Evolutionary conservation across 2,113 vertebrate genomes (phyloP), one percentile per base, ranked within the genome.

Genomic region (Sceloporus tristichus): DNA sequence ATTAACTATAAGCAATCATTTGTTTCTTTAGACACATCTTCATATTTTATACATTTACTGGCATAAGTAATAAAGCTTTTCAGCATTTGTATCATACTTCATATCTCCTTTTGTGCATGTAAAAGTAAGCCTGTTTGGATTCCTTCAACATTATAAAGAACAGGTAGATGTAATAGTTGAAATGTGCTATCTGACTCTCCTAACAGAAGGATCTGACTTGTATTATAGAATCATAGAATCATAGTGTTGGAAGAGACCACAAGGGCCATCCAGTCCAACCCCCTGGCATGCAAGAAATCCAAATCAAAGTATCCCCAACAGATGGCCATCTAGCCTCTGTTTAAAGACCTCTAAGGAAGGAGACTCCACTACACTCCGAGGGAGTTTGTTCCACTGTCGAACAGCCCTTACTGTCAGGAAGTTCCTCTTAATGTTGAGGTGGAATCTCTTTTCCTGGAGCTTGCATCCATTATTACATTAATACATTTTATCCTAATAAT

Each of bases 1-100:
- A 90, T 94, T 94, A 92, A 88, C 85, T 91, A 90, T 75, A 81
- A 77, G 74, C 62, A 89, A 90, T 91, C 91, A 94, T 86, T 92
- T 83, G 93, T 93, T 90, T 83, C 18, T 82, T 90, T 87, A 74
- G 54, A 91, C 62, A 84, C 38, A 14, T 90, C 89, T 40, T 87
- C 85, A 78, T 92, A 85, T 85, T 92, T 92, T 88, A 91, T 91
- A 70, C 82, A 70, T 89, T 76, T 85, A 79, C 86, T 79, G 91
- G 80, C 16, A 90, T 48, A 2, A 59, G 89, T 59, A 93, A 85
- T 79, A 79, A 68, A 86, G 62, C 83, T 89, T 91, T 90, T 56
- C 84, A 91, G 74, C 89, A 91, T 87, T 42, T 87, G 56, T 73
- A 38, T 19, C 84, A 79, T 62, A 84, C 5, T 81, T 75, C 27